These are phyloP conservation scores for Holacanthella duospinosa DNA, from an alignment of 2,888 invertebrate species.

Conservation along the genomic window DNA sequence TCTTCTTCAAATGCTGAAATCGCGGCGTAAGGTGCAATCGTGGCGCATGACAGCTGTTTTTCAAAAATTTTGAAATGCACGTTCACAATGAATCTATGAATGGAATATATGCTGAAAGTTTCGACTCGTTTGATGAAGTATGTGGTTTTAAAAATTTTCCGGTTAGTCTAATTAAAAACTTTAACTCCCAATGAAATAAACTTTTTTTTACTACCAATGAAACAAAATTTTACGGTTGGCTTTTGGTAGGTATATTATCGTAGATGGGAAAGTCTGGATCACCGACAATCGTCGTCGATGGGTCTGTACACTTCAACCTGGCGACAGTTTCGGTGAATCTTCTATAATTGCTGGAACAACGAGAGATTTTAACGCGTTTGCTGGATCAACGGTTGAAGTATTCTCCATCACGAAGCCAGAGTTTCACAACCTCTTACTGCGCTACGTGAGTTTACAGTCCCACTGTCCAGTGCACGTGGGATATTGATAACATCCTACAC, in stretches of 20 bases:
- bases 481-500: no score
- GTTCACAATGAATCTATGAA: no score
- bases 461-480: no score
- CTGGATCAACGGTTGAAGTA: background rate
- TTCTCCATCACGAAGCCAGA: background rate
- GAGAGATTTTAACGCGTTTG: background rate
- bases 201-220: background rate
- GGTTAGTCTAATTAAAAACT: no score
- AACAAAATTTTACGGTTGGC: background rate
- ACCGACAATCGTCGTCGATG: background rate
- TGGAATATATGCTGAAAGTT: background rate
- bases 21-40: no score
- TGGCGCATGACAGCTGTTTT: no score
- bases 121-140: background rate
- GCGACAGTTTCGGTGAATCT: background rate
- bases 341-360: background rate
- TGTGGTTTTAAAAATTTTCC: no score
- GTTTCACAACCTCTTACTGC: background rate
- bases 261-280: background rate
- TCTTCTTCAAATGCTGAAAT: no score
- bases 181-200: background rate
- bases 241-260: background rate
- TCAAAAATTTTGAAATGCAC: no score
- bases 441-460: constrained; percentile 1
- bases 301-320: background rate